phyloP scores from a whole-genome alignment of 1,140 invertebrate genomes.

The Bombus breviceps region DNA sequence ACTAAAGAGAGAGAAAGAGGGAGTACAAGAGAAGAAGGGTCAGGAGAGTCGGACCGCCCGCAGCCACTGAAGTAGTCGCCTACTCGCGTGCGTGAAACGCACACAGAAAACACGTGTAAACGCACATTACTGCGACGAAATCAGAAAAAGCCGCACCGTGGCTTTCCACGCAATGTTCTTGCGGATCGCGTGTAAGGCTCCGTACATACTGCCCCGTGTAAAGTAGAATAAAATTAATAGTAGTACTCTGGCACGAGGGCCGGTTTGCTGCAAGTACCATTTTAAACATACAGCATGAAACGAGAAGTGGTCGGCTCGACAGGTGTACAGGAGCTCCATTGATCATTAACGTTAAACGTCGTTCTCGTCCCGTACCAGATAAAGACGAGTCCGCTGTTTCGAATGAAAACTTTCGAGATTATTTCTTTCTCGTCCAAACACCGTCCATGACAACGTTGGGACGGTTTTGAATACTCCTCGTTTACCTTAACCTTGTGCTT shows the following conservation, averaged over 20 bases:
- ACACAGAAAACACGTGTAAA: constrained; percentile 4
- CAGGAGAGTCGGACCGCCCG: constrained; percentile 42
- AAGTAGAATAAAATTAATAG: constrained; percentile 20
- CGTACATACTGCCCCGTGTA: neutral
- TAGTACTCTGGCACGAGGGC: neutral
- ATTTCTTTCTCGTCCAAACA: neutral
- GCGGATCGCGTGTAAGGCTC: neutral
- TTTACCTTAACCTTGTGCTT: neutral
- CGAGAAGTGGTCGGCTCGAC: neutral
- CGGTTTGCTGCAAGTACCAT: neutral
- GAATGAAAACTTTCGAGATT: neutral
- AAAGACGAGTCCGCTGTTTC: neutral
- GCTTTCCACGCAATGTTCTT: constrained; percentile 47
- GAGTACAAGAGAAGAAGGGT: neutral
- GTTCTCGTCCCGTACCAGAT: neutral
- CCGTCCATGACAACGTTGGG: too few relatives aligned
- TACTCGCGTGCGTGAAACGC: constrained; percentile 14
- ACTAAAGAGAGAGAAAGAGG: neutral
- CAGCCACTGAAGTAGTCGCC: constrained; percentile 4
- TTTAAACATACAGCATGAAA: neutral
- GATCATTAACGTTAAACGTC: neutral
- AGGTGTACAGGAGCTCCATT: neutral
- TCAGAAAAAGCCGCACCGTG: constrained; percentile 50
- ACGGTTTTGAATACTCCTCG: neutral
- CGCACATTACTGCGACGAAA: constrained; percentile 11